A percentile compares a stretch with the other conserved stretches of the same genome.
Conservation (phyloP, 2,888 invertebrate species). For the Colostygia pectinataria region DNA sequence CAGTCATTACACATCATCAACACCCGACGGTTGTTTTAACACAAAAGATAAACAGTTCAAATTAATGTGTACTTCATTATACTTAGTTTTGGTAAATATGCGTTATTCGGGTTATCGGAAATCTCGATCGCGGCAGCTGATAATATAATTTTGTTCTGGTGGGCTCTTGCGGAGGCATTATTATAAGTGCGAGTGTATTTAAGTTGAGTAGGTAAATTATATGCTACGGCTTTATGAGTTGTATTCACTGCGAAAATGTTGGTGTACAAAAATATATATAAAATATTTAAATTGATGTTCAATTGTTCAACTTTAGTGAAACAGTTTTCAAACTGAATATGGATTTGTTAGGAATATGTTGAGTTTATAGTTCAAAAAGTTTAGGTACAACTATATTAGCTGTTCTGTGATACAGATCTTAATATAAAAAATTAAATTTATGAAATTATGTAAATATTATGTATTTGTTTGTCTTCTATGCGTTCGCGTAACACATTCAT, state of each 20-base stretch:
- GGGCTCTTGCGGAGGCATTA: conserved; percentile 30
- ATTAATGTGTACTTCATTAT: conserved; percentile 78
- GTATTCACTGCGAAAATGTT: neutral
- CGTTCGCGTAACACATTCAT: no score
- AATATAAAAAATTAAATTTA: no score
- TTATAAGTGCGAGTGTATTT: conserved; percentile 28
- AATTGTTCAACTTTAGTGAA: no score
- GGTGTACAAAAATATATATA: no score
- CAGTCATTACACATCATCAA: conserved; percentile 79
- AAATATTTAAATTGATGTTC: no score
- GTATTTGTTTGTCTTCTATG: no score
- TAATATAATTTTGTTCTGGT: conserved; percentile 44
- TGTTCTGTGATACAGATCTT: no score
- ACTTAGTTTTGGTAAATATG: conserved; percentile 73
- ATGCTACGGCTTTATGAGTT: conserved; percentile 13
- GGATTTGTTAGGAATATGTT: no score
- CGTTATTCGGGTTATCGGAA: conserved; percentile 73
- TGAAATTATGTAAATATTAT: no score
- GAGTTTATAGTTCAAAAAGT: no score
- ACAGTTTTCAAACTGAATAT: no score
- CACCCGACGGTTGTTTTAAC: conserved; percentile 75
- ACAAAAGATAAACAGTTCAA: conserved; percentile 79
- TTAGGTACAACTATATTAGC: no score
- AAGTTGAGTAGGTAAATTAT: conserved; percentile 24
- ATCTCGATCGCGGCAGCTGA: conserved; percentile 67